phyloP scores from a whole-genome alignment of 2,113 vertebrate genomes.

The Chaetops frenatus region DNA sequence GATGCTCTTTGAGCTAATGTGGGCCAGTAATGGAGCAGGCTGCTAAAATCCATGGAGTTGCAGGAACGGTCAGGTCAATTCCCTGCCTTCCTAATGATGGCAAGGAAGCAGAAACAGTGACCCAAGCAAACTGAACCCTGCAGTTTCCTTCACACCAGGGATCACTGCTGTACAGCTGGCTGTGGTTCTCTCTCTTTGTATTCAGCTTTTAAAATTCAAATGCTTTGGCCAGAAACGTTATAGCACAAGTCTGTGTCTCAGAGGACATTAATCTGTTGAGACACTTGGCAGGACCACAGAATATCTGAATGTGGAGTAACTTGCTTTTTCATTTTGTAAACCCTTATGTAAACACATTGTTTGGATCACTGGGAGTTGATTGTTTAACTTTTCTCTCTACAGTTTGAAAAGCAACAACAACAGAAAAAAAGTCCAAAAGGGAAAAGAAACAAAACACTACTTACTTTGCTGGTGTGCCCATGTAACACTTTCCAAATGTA shows the following conservation, averaged over 20 bases:
- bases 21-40: background rate
- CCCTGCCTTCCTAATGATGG: background rate
- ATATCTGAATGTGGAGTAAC: background rate
- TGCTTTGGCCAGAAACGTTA: background rate
- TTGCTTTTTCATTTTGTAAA: background rate
- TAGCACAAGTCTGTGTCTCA: background rate
- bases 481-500: constrained; percentile 8
- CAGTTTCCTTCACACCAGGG: background rate
- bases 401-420: background rate
- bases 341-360: constrained; percentile 3
- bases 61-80: rapidly evolving
- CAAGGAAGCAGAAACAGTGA: background rate
- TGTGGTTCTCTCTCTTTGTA: background rate
- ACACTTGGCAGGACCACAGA: background rate
- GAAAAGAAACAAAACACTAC: background rate
- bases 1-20: background rate
- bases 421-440: background rate
- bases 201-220: background rate
- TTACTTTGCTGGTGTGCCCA: background rate
- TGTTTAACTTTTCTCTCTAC: constrained; percentile 23
- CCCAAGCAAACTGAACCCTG: background rate
- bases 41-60: background rate
- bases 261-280: background rate
- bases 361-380: background rate
- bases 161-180: background rate